Percentiles rank a stretch among this genome's conserved stretches.
phyloP scores from a whole-genome alignment of 2,113 vertebrate genomes.

The Gnathonemus echidnorhynchus region DNA sequence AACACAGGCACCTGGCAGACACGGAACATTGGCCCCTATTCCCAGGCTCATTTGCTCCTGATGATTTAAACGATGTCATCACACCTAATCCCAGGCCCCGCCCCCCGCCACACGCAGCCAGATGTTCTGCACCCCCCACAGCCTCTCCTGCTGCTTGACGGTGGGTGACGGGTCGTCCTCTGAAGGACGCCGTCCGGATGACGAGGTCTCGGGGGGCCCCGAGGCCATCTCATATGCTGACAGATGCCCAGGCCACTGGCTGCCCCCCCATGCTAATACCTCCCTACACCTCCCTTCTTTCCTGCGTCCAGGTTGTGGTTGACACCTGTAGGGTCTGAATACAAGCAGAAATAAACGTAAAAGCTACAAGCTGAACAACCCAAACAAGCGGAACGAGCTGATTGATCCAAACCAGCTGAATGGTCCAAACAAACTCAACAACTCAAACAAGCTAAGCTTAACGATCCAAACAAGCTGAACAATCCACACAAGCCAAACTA shows the following conservation, averaged over 20 bases:
- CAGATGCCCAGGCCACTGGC: background rate
- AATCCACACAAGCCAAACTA: background rate
- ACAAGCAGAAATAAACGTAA: background rate
- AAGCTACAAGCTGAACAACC: background rate
- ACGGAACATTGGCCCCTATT: conserved; percentile 17
- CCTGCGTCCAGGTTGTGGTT: background rate
- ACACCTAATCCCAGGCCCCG: conserved; percentile 55
- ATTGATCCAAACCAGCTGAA: background rate
- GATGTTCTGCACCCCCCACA: conserved; percentile 71
- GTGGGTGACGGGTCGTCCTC: conserved; percentile 85
- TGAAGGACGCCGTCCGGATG: conserved; percentile 74
- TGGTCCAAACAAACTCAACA: background rate
- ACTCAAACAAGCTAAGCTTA: background rate
- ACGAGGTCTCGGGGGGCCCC: conserved; percentile 12
- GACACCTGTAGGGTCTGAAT: background rate
- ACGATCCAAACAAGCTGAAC: background rate
- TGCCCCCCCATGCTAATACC: background rate
- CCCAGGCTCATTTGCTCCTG: background rate
- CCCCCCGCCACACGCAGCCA: conserved; percentile 80
- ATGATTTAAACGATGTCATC: conserved; percentile 99
- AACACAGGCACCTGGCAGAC: conserved; percentile 18
- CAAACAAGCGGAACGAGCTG: background rate
- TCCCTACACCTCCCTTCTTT: background rate
- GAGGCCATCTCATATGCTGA: conserved; percentile 33
- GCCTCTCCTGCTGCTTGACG: conserved; percentile 64